Base-by-base conservation (phyloP, 2,888 invertebrate species). In the Netelia virgata region DNA sequence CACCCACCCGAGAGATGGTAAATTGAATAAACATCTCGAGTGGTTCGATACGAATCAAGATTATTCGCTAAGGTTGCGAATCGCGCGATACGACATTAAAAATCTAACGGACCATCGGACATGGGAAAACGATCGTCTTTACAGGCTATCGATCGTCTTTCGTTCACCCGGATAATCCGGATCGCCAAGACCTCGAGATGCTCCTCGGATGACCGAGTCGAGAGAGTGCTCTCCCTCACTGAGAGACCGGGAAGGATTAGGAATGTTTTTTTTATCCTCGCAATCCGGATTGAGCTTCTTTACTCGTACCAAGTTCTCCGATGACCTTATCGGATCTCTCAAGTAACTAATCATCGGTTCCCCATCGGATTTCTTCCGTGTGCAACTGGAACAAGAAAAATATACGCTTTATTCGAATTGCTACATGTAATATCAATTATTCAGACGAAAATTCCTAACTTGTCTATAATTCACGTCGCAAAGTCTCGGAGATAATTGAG, bases 151-250 rank as follows among this genome's bases (percentile, higher is more conserved):
- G 83, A 76, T 63, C 66, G 28, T 73, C 59, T 72, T 36, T 59
- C 47, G n/a, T 20, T 59, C 28, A 75, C 57, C 50, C 74, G 77
- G 77, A 84, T 84, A 18, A 77, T 63, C 63, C 78, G 78, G 63
- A 63, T 55, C 41, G 75, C 11, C 11, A 50, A 47, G 77, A 84
- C 84, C 84, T 84, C 69, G 84, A 23, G 74, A 82, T 78, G 63
- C 70, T 82, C 63, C 81, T 84, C 73, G 57, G 16, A 81, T 84
- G 84, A 84, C 84, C 53, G 47, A 50, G 20, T 53, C 63, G 55
- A 68, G 55, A 61, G 18, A 14, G 20, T 47, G 23, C 16, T 28
- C 63, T 47, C 70, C 66, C 57, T 20, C 41, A n/a, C n/a, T n/a
- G n/a, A n/a, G 68, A 66, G 43, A 57, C 41, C 66, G 20, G 10